Percentiles rank a stretch among this genome's conserved stretches.
These are phyloP conservation scores for Phataginus tetradactyla DNA, from an alignment of 2,797 vertebrate species.

Conservation along the genomic window DNA sequence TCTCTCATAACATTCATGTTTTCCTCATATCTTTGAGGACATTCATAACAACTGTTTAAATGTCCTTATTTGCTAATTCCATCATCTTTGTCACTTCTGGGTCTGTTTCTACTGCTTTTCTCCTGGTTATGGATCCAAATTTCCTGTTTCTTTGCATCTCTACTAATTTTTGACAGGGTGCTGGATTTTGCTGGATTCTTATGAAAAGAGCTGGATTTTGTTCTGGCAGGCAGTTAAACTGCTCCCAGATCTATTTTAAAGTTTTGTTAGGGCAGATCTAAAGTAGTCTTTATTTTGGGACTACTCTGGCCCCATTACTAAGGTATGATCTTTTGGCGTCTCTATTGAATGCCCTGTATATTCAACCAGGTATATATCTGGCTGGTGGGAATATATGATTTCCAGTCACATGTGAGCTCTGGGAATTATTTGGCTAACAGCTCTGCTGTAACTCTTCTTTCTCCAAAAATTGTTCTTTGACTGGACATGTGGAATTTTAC, in stretches of 20 bases:
- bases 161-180: background rate
- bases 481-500: background rate
- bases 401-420: background rate
- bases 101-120: background rate
- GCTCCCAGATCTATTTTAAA: background rate
- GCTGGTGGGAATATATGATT: background rate
- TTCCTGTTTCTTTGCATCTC: conserved; percentile 20
- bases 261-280: background rate
- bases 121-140: background rate
- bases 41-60: conserved; percentile 14
- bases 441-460: background rate
- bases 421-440: background rate
- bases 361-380: background rate
- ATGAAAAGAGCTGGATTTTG: background rate
- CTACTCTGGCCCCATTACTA: background rate
- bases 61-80: background rate
- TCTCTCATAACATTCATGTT: conserved; percentile 33
- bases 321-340: background rate
- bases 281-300: background rate
- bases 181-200: conserved; percentile 33
- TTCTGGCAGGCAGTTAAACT: background rate
- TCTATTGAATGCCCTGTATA: background rate
- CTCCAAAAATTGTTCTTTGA: background rate
- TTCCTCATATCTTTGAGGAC: conserved; percentile 22
- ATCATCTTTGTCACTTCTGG: background rate